phyloP scores from a whole-genome alignment of 2,888 invertebrate genomes.

The Zonitis immaculata region DNA sequence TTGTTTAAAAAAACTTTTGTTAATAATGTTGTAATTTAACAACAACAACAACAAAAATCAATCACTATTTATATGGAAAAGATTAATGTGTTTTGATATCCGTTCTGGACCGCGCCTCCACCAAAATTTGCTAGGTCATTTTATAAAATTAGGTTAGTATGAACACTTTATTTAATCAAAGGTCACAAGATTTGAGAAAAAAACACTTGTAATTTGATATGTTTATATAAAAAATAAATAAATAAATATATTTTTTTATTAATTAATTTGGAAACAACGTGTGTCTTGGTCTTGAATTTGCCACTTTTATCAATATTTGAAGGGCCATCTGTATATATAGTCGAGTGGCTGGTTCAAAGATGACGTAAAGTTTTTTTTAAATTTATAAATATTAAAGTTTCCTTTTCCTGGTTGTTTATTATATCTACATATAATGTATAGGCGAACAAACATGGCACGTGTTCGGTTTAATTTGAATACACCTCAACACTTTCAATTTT shows the following conservation, averaged over 20 bases:
- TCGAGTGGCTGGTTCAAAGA: background rate
- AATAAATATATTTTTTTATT: too few species aligned
- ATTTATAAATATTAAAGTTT: background rate
- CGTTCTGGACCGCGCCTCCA: slow-evolving; percentile 15
- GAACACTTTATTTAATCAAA: slow-evolving; percentile 27
- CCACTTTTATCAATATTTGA: background rate
- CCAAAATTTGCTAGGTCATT: slow-evolving; percentile 23
- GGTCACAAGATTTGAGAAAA: slow-evolving; percentile 18
- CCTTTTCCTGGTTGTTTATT: background rate
- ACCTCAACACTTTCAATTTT: background rate
- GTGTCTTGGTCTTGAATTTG: background rate
- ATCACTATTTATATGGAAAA: too few species aligned
- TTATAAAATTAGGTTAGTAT: slow-evolving; percentile 25
- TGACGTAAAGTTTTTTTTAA: background rate
- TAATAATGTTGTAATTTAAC: too few species aligned
- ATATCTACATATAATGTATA: too few species aligned
- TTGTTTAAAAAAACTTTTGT: background rate
- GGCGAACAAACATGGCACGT: background rate
- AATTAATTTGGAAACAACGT: too few species aligned
- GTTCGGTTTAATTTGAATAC: background rate
- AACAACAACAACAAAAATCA: too few species aligned
- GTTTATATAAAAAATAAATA: too few species aligned
- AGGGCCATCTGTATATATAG: background rate
- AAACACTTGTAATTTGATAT: background rate
- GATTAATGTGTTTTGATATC: slow-evolving; percentile 8